Evolutionary conservation across 1,140 invertebrate species (phyloP), one percentile per base, ranked within the genome.

Genomic region (Leptestheria dahalacensis): DNA sequence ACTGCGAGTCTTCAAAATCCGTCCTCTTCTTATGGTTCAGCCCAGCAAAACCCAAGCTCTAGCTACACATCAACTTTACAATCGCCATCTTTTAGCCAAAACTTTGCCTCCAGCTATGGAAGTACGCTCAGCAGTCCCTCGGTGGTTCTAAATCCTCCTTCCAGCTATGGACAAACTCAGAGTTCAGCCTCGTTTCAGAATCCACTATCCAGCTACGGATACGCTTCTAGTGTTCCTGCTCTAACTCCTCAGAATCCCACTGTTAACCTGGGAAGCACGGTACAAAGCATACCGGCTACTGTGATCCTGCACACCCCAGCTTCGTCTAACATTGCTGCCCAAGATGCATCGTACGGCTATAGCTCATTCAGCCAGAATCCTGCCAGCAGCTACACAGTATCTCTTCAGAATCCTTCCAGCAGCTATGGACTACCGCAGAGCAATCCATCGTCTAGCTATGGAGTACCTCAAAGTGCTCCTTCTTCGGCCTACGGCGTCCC

Each of bases 141-240:
- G 33, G 53, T 33, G 10, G n/a, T 20, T 9, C 48, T 46, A 29
- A 41, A 56, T n/a, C 3, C 53, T 15, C 21, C 53, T 15, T 56
- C 53, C 21, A 15, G 53, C 21, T 56, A 56, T 18, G 53, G 53
- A 2, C 26, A 20, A 33, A 26, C 53, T n/a, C n/a, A n/a, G 15
- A 20, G 21, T n/a, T 20, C 56, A 4, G 28, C 56, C 21, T 26
- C 58, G 21, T 48, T 60, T 29, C 53, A 41, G 3, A 21, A 33
- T 52, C 58, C 58, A 25, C 58, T 48, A 3, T 51, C 58, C 12
- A 59, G 58, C 24, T 59, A 49, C 48, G 33, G 50, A 23, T 49
- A 21, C 9, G 47, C 58, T 29, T 52, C 58, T 20, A 55, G 53
- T 52, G 48, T 49, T 28, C 48, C 58, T 23, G 51, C 50, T 18